Base-by-base conservation (phyloP, 2,797 vertebrate genomes). In the Alfaro cultratus region DNA sequence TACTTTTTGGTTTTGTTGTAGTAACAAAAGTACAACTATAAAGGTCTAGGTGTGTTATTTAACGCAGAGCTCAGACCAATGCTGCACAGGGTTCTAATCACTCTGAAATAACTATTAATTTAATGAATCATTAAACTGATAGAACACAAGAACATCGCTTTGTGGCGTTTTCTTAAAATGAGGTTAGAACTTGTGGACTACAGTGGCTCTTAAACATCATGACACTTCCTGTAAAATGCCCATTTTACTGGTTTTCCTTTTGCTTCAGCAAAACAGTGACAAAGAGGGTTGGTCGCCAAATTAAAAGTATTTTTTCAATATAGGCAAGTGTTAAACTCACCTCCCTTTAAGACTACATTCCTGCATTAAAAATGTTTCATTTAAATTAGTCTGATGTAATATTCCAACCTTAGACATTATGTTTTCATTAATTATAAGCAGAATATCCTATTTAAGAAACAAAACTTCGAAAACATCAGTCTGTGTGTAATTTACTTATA, bases 61-160 rank as follows among this genome's bases (percentile, higher is more conserved):
- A 41, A 4, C 41, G n/a, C 57, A 76, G 12, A 36, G 64, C 49
- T 84, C 60, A 80, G 57, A 85, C 75, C 72, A 49, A 87, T 79
- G 73, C 57, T 78, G 16, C 81, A 73, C 67, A 74, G 77, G 60
- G 47, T 73, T 62, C 55, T 84, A 82, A 91, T 91, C 79, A 83
- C 72, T 90, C 87, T 79, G 75, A 82, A 80, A 82, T 84, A 87
- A 86, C 77, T 86, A 84, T 81, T 86, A 64, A 86, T 86, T 88
- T 84, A 82, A 88, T 88, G 88, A 91, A 70, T 90, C 90, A 89
- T 90, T 90, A 91, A 77, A 82, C 82, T 57, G 74, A 83, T 23
- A 34, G 41, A 77, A 72, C 57, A 74, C 49, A 80, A 71, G 13
- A 80, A 53, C 39, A 77, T 74, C 75, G 74, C 84, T 80, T 74